Base-by-base conservation (phyloP, 92 coral and sea anemone genomes). In the Blastomussa wellsi region DNA sequence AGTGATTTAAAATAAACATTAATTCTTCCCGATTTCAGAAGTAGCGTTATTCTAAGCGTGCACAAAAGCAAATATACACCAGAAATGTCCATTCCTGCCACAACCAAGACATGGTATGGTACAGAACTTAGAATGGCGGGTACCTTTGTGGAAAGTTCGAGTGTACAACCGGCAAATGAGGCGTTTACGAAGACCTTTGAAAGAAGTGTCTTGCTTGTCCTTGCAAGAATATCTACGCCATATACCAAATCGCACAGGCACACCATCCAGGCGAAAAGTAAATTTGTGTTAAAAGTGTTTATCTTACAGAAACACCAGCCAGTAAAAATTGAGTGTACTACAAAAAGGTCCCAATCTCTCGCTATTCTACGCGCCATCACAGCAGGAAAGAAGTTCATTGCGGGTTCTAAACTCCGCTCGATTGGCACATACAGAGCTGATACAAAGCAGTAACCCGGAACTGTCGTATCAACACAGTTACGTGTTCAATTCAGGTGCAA, bases 221-320 rank as follows among this genome's bases (percentile, higher is more conserved):
- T 33, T 16, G 89, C 92, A 15, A 82, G 75, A 57, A 75, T 48
- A 26, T 89, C 89, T 39, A 76, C 67, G 28, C 60, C 36, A 15
- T 79, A 89, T 28, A 89, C 39, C 48, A 81, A 79, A 75, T 89
- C 92, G 29, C 92, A 89, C 67, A 85, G n/a, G 66, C 77, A 89
- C 24, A 89, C 89, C 44, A 85, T 0, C 92, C 79, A 75, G 12
- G 85, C 89, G 33, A 79, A 79, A 24, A 74, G 47, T 55, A 89
- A 51, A 33, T 79, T 85, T 7, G 79, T 26, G 39, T 74, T 72
- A 52, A 52, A 64, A 11, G 33, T 57, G 62, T 72, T 89, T 29
- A 79, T 35, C 17, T 80, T 74, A 22, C 86, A 74, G 38, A 81
- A 80, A 24, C 20, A 74, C 70, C 85, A 89, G 3, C 92, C 92